phyloP scores from a whole-genome alignment of 2,888 invertebrate species.

The Drosophila pegasa region DNA sequence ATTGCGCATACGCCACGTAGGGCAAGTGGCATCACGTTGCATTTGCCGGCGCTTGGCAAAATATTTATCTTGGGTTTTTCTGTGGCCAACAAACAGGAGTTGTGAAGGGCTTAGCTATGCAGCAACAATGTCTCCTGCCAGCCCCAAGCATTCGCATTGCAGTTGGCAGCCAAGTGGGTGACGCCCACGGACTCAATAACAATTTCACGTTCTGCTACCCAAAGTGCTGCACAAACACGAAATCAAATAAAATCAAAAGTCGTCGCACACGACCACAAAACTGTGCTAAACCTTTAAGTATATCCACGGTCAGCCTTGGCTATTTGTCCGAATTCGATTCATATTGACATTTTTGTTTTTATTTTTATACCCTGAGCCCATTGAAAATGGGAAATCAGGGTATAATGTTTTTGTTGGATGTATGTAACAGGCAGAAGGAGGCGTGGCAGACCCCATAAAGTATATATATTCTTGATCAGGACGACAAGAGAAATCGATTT shows the following conservation, averaged over 20 bases:
- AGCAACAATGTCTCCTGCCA: conserved; percentile 39
- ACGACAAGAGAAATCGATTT: too few species aligned
- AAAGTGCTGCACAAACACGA: conserved; percentile 64
- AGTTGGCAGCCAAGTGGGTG: conserved; percentile 26
- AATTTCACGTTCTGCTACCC: conserved; percentile 54
- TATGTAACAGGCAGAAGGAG: too few species aligned
- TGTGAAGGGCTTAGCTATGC: conserved; percentile 34
- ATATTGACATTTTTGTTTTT: conserved; percentile 25
- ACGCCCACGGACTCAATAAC: conserved; percentile 56
- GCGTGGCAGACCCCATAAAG: too few species aligned
- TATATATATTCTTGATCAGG: too few species aligned
- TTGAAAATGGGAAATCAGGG: too few species aligned
- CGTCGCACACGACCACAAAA: conserved; percentile 31
- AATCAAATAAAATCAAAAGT: conserved; percentile 63
- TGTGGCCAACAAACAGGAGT: conserved; percentile 45
- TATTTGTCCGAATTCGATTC: conserved; percentile 16
- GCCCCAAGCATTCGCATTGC: conserved; percentile 30
- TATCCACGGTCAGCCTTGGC: conserved; percentile 6
- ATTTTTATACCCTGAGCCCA: too few species aligned
- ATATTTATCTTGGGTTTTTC: conserved; percentile 53
- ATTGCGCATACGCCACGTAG: conserved; percentile 57
- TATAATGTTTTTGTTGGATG: too few species aligned
- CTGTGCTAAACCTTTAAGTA: conserved; percentile 19
- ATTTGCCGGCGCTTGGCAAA: conserved; percentile 33
- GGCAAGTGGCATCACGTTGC: conserved; percentile 39